A percentile compares a stretch with the other conserved stretches of the same genome.
Conservation (phyloP, 2,797 vertebrate genomes). For the Aphelocoma californica region DNA sequence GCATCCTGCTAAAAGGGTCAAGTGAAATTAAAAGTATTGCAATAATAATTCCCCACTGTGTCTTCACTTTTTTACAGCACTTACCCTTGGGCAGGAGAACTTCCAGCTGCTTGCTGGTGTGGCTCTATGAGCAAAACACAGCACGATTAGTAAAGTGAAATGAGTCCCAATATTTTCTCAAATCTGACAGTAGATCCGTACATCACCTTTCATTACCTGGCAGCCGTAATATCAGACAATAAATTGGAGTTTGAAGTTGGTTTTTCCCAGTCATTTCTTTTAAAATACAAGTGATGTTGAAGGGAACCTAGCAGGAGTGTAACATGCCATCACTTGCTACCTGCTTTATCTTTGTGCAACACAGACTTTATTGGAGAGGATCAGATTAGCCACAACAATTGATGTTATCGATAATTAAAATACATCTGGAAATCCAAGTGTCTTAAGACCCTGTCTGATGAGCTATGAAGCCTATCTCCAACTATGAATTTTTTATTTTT, state of each 20-base stretch:
- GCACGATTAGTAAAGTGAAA: background rate
- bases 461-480: constrained; percentile 3
- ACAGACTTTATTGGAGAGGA: background rate
- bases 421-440: background rate
- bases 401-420: background rate
- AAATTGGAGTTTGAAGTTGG: background rate
- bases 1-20: background rate
- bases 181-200: background rate
- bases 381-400: background rate
- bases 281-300: background rate
- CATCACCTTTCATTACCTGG: background rate
- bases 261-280: background rate
- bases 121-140: background rate
- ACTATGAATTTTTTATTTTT: constrained; percentile 69
- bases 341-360: background rate
- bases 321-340: background rate
- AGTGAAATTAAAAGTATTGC: background rate
- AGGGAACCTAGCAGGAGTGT: background rate
- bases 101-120: background rate
- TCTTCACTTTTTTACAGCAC: background rate
- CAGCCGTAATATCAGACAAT: background rate
- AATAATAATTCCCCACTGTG: background rate
- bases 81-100: background rate
- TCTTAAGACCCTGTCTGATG: background rate
- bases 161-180: background rate